These are phyloP conservation scores for Protonemura montana DNA, from an alignment of 2,888 invertebrate genomes.

Conservation along the genomic window DNA sequence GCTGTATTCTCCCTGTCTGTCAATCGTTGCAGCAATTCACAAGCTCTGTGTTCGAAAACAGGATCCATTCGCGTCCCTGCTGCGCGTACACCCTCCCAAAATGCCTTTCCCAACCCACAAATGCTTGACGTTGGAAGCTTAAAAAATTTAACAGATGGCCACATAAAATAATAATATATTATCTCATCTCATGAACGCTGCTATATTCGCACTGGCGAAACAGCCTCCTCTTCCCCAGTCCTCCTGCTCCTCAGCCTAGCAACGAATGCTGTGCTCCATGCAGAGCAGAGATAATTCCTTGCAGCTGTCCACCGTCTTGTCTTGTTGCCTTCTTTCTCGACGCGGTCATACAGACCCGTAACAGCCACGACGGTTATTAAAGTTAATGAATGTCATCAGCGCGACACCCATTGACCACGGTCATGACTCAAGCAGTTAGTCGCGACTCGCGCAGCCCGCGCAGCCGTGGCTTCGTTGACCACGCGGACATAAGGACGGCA, in stretches of 20 bases:
- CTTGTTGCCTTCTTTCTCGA: not conserved
- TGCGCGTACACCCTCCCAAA: not conserved
- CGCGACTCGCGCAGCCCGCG: not conserved
- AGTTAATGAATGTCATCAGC: slow-evolving; percentile 16
- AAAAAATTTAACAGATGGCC: slow-evolving; percentile 12
- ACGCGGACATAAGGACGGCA: not conserved
- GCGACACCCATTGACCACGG: slow-evolving; percentile 27
- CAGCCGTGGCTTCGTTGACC: not conserved
- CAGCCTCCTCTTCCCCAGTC: not conserved
- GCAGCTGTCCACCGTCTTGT: slow-evolving; percentile 19
- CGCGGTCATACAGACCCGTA: not conserved
- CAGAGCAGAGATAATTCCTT: not conserved
- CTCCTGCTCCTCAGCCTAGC: not conserved
- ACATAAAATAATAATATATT: slow-evolving; percentile 12
- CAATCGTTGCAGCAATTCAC: not conserved
- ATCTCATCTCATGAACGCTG: not conserved
- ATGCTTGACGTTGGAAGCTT: slow-evolving; percentile 4
- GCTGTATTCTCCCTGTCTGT: not conserved
- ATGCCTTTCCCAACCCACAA: not conserved
- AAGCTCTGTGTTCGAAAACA: not conserved
- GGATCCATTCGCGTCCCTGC: not conserved
- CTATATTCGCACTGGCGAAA: not conserved
- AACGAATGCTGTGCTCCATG: too few relatives aligned
- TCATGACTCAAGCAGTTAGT: slow-evolving; percentile 10
- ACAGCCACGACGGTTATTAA: slow-evolving; percentile 18